A percentile compares a stretch with the other conserved stretches of the same genome.
These are phyloP conservation scores for Oenanthe melanoleuca DNA, from an alignment of 2,113 vertebrate genomes.

Conservation along the genomic window DNA sequence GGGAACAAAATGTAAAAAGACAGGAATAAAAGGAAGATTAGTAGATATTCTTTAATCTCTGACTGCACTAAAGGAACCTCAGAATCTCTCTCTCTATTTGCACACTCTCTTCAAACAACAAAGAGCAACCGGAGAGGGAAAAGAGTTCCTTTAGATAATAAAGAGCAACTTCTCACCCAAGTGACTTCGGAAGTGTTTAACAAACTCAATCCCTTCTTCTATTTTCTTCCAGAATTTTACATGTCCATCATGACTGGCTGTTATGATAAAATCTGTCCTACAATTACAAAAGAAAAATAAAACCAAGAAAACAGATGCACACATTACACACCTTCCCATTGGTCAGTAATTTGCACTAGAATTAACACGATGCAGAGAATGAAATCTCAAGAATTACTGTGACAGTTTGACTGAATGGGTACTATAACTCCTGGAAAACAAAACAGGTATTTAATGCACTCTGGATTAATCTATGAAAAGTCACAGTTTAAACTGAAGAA, in stretches of 20 bases:
- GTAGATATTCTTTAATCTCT: not conserved
- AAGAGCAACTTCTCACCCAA: conserved; percentile 77
- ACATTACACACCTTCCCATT: not conserved
- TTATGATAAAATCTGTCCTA: conserved; percentile 96
- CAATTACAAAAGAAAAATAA: not conserved
- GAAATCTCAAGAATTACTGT: not conserved
- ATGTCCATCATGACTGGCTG: conserved; percentile 97
- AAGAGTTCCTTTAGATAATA: not conserved
- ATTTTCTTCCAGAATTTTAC: conserved; percentile 99
- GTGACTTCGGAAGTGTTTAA: conserved; percentile 97
- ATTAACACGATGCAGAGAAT: not conserved
- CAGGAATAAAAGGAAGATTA: not conserved
- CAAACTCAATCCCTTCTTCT: conserved; percentile 96
- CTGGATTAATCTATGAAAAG: not conserved
- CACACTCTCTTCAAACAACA: not conserved
- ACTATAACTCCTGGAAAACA: not conserved
- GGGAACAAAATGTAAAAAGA: not conserved
- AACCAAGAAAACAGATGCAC: not conserved
- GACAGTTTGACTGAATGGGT: not conserved
- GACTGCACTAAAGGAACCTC: not conserved
- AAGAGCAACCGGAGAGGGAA: not conserved
- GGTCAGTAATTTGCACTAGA: not conserved
- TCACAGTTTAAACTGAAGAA: not conserved
- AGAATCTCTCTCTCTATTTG: not conserved
- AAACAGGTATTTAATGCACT: not conserved